A percentile compares a stretch with the other conserved stretches of the same genome.
phyloP scores from a whole-genome alignment of 2,113 vertebrate genomes.

The Orientallactaga bullata region DNA sequence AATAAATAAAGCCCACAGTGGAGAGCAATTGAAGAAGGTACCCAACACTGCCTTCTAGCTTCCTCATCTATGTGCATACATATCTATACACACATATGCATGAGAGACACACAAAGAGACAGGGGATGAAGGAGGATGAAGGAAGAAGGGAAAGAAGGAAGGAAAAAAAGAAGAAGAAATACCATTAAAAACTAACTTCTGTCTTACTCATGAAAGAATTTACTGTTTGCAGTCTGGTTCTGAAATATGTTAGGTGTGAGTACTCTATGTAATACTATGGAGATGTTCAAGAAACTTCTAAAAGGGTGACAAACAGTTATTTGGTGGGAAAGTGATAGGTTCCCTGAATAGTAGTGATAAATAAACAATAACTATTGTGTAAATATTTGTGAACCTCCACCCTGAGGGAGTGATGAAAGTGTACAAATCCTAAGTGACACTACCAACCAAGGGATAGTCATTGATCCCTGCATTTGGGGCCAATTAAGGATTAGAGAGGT shows the following conservation, averaged over 20 bases:
- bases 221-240: not conserved
- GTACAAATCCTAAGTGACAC: not conserved
- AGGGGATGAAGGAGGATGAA: too few species aligned
- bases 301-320: not conserved
- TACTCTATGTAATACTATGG: not conserved
- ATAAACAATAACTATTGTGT: fast-evolving
- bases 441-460: fast-evolving
- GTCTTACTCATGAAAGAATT: too few species aligned
- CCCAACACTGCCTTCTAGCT: too few species aligned
- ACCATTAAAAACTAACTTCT: too few species aligned
- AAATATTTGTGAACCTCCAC: fast-evolving
- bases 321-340: too few species aligned
- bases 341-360: not conserved
- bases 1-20: too few species aligned
- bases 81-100: too few species aligned
- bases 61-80: too few species aligned
- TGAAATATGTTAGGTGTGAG: not conserved
- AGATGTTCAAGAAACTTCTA: not conserved
- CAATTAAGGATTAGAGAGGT: not conserved
- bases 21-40: too few species aligned
- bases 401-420: not conserved
- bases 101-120: too few species aligned
- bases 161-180: too few species aligned
- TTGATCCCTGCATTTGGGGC: not conserved
- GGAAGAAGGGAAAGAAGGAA: too few species aligned